Percentiles rank a stretch among this genome's conserved stretches.
Conservation (phyloP, 2,797 vertebrate species). For the Decapterus maruadsi region DNA sequence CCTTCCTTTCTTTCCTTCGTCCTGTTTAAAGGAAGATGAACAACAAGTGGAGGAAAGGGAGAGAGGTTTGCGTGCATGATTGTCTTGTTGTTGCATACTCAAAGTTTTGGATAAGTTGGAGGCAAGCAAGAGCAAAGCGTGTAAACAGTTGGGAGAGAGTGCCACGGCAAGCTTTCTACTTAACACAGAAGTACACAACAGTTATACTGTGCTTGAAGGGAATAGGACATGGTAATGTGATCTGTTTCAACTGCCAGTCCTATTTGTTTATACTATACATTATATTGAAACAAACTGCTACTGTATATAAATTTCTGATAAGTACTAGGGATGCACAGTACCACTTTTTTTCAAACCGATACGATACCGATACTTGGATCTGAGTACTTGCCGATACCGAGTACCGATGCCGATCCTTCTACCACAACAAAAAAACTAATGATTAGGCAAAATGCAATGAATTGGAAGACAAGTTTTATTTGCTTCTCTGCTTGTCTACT, state of each 20-base stretch:
- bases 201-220: neutral
- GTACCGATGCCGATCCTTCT: no score
- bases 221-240: neutral
- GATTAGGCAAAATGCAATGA: no score
- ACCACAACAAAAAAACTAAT: no score
- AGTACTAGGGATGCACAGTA: no score
- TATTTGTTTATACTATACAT: neutral
- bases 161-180: neutral
- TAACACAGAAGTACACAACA: neutral
- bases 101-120: constrained; percentile 21
- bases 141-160: neutral
- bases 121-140: constrained; percentile 2
- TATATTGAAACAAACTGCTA: neutral
- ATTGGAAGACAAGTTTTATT: no score
- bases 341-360: no score
- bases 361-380: no score
- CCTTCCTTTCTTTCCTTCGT: constrained; percentile 32
- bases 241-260: neutral
- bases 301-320: no score
- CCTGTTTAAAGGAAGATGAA: constrained; percentile 23
- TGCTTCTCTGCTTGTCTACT: no score
- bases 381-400: no score
- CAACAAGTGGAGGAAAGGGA: constrained; percentile 42
- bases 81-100: constrained; percentile 23
- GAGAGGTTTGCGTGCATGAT: constrained; percentile 28